phyloP scores from a whole-genome alignment of 2,888 invertebrate species.

The Orthosia gracilis region DNA sequence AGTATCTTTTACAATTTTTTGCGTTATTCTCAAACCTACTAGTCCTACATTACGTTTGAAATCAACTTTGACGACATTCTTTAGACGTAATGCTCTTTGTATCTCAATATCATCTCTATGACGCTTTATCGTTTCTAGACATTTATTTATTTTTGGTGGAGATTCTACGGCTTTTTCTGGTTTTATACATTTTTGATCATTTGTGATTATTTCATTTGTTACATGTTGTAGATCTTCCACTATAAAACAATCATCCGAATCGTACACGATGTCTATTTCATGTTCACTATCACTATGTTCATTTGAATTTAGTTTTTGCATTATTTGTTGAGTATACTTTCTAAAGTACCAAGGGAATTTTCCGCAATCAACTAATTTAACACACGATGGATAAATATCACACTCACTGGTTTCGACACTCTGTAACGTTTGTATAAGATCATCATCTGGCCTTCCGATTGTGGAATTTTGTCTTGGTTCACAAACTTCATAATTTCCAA shows the following conservation, averaged over 20 bases:
- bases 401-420: constrained; percentile 17
- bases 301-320: constrained; percentile 29
- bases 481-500: not conserved
- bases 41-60: constrained; percentile 75
- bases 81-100: constrained; percentile 54
- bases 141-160: constrained; percentile 20
- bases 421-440: not conserved
- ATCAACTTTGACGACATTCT: constrained; percentile 66
- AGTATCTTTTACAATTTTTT: constrained; percentile 17
- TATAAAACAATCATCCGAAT: constrained; percentile 61
- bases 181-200: not conserved
- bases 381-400: constrained; percentile 25
- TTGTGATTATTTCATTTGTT: constrained; percentile 6
- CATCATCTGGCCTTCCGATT: not conserved
- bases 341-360: constrained; percentile 66
- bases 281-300: constrained; percentile 41
- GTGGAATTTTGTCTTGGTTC: not conserved
- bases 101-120: constrained; percentile 53
- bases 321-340: constrained; percentile 57
- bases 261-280: constrained; percentile 45
- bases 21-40: constrained; percentile 73
- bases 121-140: constrained; percentile 10
- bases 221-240: constrained; percentile 45
- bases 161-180: constrained; percentile 5
- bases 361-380: constrained; percentile 62